A percentile compares a stretch with the other conserved stretches of the same genome.
These are phyloP conservation scores for Rhadinocentrus ornatus DNA, from an alignment of 2,797 vertebrate genomes.

Conservation along the genomic window DNA sequence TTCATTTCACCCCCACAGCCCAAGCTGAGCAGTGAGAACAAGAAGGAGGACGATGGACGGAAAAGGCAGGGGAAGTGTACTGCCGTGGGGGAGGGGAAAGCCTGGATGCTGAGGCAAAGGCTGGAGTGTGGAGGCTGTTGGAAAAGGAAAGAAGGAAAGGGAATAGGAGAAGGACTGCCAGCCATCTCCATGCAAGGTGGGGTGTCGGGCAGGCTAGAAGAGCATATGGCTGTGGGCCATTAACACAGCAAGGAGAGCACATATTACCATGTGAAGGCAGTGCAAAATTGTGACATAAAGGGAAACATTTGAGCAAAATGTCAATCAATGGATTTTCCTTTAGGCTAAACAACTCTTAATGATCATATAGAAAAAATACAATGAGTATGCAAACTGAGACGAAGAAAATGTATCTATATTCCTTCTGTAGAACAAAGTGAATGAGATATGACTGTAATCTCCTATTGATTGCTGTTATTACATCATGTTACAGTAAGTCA, in stretches of 20 bases:
- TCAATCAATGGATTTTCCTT: constrained; percentile 65
- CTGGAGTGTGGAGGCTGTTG: constrained; percentile 67
- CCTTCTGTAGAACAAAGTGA: constrained; percentile 30
- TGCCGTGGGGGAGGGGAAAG: constrained; percentile 74
- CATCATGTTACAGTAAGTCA: constrained; percentile 39
- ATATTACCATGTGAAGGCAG: constrained; percentile 60
- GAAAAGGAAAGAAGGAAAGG: constrained; percentile 58
- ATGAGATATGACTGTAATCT: constrained; percentile 34
- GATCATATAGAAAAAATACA: constrained; percentile 27
- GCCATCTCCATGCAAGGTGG: constrained; percentile 72
- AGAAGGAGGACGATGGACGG: constrained; percentile 63
- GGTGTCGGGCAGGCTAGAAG: constrained; percentile 66
- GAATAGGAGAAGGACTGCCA: constrained; percentile 66
- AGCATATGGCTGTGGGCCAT: constrained; percentile 75
- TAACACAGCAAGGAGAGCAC: constrained; percentile 62
- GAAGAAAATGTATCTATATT: constrained; percentile 32
- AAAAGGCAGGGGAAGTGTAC: constrained; percentile 64
- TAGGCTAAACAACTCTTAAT: constrained; percentile 41
- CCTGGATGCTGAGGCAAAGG: constrained; percentile 69
- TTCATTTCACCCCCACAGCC: constrained; percentile 49
- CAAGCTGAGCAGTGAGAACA: constrained; percentile 47
- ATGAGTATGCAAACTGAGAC: constrained; percentile 21
- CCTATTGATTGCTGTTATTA: constrained; percentile 55
- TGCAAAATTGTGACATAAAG: constrained; percentile 51
- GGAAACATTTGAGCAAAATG: constrained; percentile 58